Percentiles rank a stretch among this genome's conserved stretches.
Conservation (phyloP, 2,888 invertebrate genomes). For the Nemurella pictetii region DNA sequence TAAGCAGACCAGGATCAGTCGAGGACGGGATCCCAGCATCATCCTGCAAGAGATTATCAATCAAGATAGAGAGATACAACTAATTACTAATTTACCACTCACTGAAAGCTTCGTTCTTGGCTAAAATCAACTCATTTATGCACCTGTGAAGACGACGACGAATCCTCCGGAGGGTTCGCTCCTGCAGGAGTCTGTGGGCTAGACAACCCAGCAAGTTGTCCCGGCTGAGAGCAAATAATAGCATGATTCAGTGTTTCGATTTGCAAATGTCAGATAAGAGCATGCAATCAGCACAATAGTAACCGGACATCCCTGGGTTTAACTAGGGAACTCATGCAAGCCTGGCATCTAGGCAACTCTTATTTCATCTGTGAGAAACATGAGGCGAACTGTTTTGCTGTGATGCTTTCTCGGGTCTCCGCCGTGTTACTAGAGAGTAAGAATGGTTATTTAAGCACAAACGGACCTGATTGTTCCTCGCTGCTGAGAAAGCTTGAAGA, state of each 20-base stretch:
- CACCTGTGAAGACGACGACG: background rate
- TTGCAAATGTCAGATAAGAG: too few species aligned
- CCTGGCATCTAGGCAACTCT: background rate
- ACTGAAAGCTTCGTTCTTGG: background rate
- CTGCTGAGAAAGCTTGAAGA: background rate
- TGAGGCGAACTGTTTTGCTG: background rate
- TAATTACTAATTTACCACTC: background rate
- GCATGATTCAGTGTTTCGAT: too few species aligned
- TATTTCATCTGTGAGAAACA: background rate
- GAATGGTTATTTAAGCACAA: background rate
- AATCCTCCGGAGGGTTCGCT: background rate
- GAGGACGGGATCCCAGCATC: background rate
- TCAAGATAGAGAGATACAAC: too few species aligned
- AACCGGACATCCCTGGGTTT: too few species aligned
- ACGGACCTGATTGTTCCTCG: constrained; percentile 12
- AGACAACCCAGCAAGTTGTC: background rate
- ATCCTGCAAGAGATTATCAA: too few species aligned
- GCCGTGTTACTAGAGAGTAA: background rate
- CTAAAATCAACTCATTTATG: background rate
- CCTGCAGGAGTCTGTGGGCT: background rate
- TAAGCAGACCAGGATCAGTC: constrained; percentile 55
- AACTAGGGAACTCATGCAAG: background rate
- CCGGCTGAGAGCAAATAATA: background rate
- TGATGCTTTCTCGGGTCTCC: background rate
- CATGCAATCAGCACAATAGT: background rate